Evolutionary conservation across 2,888 invertebrate genomes (phyloP).

Genomic region (Pemphredon lugubris): DNA sequence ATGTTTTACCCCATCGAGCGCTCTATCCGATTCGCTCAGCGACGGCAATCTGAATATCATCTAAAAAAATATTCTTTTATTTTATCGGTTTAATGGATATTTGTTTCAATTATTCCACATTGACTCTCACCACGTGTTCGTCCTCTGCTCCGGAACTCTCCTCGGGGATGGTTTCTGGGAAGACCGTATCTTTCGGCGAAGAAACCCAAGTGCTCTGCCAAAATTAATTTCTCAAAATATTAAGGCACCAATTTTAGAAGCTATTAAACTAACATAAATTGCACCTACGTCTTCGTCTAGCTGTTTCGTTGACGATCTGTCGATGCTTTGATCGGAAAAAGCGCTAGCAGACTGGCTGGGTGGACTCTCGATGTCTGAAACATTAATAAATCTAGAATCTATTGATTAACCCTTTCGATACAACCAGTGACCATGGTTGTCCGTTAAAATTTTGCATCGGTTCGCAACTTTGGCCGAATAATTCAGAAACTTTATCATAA

Average conservation of each 20-base stretch:
- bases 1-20: slow-evolving; percentile 86
- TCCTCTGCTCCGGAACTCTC: slow-evolving; percentile 96
- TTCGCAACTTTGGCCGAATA: no score
- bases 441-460: no score
- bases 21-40: slow-evolving; percentile 83
- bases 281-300: slow-evolving; percentile 85
- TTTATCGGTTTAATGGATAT: slow-evolving; percentile 6
- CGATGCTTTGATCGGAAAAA: slow-evolving; percentile 82
- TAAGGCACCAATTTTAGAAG: neutral
- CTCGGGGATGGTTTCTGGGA: slow-evolving; percentile 96
- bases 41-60: slow-evolving; percentile 92
- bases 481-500: neutral
- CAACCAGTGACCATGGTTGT: no score
- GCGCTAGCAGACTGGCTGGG: slow-evolving; percentile 84
- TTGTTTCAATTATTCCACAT: neutral
- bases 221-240: neutral
- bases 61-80: slow-evolving; percentile 73
- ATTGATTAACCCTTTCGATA: no score
- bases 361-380: slow-evolving; percentile 82
- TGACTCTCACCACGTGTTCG: slow-evolving; percentile 89
- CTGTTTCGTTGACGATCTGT: slow-evolving; percentile 79
- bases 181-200: slow-evolving; percentile 93
- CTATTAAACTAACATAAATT: neutral
- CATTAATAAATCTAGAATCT: slow-evolving; percentile 3
- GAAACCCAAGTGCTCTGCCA: slow-evolving; percentile 88